phyloP scores from a whole-genome alignment of 2,113 vertebrate genomes.

The Dipodomys spectabilis region DNA sequence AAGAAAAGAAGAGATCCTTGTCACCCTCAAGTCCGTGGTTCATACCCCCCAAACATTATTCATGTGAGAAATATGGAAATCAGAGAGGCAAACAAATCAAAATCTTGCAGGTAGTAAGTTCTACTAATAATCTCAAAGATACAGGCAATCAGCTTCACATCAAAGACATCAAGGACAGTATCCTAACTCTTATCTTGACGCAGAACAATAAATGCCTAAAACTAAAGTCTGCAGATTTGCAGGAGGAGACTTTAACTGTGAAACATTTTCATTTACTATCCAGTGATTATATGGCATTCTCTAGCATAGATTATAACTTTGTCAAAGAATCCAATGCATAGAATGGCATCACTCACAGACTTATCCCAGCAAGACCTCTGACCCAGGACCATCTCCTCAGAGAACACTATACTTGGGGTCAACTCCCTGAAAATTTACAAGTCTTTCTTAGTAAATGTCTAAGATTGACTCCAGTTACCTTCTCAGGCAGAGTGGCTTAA shows the following conservation, averaged over 20 bases:
- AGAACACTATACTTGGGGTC: neutral
- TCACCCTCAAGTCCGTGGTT: neutral
- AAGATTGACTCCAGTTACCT: neutral
- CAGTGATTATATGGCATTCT: neutral
- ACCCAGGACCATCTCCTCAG: neutral
- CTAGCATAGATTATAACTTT: neutral
- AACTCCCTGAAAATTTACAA: neutral
- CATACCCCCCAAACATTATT: neutral
- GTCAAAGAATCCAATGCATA: neutral
- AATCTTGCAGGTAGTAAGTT: neutral
- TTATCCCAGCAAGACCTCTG: neutral
- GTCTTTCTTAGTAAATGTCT: neutral
- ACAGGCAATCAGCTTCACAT: neutral
- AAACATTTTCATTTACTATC: neutral
- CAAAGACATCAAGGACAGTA: neutral
- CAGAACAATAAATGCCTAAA: neutral
- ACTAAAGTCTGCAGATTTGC: neutral
- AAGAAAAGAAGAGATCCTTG: neutral
- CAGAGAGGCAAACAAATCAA: neutral
- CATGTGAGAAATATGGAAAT: neutral
- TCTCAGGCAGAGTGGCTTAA: neutral
- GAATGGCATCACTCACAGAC: neutral
- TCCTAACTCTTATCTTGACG: neutral
- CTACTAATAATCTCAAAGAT: neutral
- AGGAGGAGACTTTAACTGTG: neutral